These are phyloP conservation scores for Allolobophora icterica DNA, from an alignment of 2,888 invertebrate genomes.

Conservation along the genomic window DNA sequence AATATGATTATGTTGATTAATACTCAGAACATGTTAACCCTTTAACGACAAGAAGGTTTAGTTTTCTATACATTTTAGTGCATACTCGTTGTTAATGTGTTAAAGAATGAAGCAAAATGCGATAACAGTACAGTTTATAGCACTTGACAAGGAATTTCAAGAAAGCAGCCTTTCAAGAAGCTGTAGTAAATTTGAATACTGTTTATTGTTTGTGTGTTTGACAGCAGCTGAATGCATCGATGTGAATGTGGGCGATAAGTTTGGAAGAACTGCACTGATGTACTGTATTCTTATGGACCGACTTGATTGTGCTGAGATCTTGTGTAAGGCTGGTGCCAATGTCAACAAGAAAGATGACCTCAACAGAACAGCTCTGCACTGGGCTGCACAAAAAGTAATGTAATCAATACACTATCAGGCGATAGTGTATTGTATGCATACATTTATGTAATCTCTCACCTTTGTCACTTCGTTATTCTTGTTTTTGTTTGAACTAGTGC, in stretches of 20 bases:
- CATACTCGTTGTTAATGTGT: too few species aligned
- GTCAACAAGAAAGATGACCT: slow-evolving; percentile 62
- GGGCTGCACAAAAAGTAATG: slow-evolving; percentile 62
- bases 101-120: not conserved
- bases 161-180: too few species aligned
- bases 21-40: too few species aligned
- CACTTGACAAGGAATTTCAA: too few species aligned
- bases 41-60: too few species aligned
- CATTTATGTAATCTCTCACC: not conserved
- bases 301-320: slow-evolving; percentile 62
- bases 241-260: slow-evolving; percentile 61
- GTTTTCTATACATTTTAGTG: too few species aligned
- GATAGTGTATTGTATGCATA: not conserved
- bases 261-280: slow-evolving; percentile 65
- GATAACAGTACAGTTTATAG: not conserved
- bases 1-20: too few species aligned
- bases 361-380: slow-evolving; percentile 64
- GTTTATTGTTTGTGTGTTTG: not conserved
- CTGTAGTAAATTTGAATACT: too few species aligned
- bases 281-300: slow-evolving; percentile 64
- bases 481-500: not conserved
- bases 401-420: too few species aligned
- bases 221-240: slow-evolving; percentile 37
- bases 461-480: not conserved
- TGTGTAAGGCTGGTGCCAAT: slow-evolving; percentile 61